Base-by-base conservation (phyloP, 2,113 vertebrate species). In the Semicossyphus pulcher region DNA sequence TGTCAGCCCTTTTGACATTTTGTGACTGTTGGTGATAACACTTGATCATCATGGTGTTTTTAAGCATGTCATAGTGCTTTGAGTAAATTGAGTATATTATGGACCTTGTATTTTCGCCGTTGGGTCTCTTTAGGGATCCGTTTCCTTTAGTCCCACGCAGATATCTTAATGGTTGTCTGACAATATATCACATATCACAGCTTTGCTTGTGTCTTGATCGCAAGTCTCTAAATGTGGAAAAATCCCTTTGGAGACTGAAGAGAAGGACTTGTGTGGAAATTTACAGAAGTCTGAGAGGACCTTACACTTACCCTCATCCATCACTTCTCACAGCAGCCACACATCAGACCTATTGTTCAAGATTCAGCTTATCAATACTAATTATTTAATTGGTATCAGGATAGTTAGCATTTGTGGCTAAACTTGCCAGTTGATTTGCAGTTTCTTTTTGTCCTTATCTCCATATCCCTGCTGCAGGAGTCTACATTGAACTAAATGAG, bases 251-350 rank as follows among this genome's bases (percentile, higher is more conserved):
- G 29, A 36, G 58, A 52, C 20, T 25, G 10, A 60, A 23, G 0
- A 21, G 9, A 45, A 16, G 10, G 11, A 73, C 44, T 21, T 54
- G 21, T 72, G 44, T 81, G 66, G 66, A 81, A 72, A 72, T 77
- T 34, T 65, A n/a, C n/a, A 57, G 2, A 65, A 11, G 5, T 34
- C 29, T 18, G 28, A 34, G 28, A 57, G 21, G 58, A 31, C 36
- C 20, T 44, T 37, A 31, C 4, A 0, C 11, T 42, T 8, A 23
- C 39, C 14, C 29, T 42, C 45, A 81, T 67, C 29, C 25, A 74
- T 81, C 68, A 64, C 44, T 36, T 60, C 34, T 34, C 16, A 16
- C 8, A 8, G 54, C 32, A 23, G 39, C 37, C 31, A 49, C 56
- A 51, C 34, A 41, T 23, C 45, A 32, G 28, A 20, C 26, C 9